Evolutionary conservation across 2,113 vertebrate species (phyloP).

Genomic region (Plecotus auritus): DNA sequence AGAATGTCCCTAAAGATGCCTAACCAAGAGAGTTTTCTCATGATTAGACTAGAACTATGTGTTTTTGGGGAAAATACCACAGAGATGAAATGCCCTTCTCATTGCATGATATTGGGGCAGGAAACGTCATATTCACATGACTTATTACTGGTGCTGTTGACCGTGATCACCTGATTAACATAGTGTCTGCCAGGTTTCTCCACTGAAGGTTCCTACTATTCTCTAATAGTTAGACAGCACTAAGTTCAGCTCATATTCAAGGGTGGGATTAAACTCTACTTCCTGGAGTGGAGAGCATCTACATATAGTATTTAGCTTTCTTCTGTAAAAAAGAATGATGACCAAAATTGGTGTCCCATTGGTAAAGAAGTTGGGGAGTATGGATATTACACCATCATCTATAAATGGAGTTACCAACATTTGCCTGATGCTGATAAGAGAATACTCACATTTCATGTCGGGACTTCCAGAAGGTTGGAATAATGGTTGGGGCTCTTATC

Average conservation of each 20-base stretch:
- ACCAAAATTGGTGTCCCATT: background rate
- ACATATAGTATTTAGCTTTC: background rate
- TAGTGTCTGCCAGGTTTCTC: rapidly evolving
- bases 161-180: rapidly evolving
- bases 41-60: background rate
- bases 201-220: rapidly evolving
- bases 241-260: background rate
- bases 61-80: background rate
- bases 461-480: background rate
- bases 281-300: background rate
- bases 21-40: background rate
- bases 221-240: background rate
- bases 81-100: background rate
- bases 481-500: background rate
- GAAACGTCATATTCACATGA: rapidly evolving
- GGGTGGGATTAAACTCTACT: background rate
- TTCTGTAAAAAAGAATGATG: background rate
- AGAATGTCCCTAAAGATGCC: background rate
- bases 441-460: background rate
- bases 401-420: background rate
- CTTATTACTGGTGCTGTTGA: rapidly evolving
- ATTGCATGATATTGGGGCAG: rapidly evolving
- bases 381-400: background rate
- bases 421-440: background rate
- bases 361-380: background rate